Evolutionary conservation across 2,888 invertebrate genomes (phyloP).

Genomic region (Archips xylosteana): DNA sequence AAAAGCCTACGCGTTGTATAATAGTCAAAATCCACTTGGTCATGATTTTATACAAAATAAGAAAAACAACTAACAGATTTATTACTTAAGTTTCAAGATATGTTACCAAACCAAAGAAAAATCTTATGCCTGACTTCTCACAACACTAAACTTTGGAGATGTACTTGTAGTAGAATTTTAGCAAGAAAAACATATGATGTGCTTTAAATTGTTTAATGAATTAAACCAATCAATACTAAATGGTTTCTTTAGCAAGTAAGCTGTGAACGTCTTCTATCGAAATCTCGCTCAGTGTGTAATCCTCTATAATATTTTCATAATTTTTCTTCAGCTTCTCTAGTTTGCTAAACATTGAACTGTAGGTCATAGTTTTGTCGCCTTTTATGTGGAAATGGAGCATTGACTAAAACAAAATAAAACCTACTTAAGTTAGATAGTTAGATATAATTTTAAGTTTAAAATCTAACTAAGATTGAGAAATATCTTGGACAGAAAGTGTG

Average conservation of each 20-base stretch:
- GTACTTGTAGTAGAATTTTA: no score
- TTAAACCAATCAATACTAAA: neutral
- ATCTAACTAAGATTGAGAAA: neutral
- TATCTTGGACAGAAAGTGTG: no score
- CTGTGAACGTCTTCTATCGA: slow-evolving; percentile 36
- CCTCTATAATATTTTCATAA: slow-evolving; percentile 35
- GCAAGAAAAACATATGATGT: no score
- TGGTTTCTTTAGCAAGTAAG: neutral
- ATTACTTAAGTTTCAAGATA: no score
- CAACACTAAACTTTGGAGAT: neutral
- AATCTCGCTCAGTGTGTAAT: slow-evolving; percentile 40
- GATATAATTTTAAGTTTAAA: neutral
- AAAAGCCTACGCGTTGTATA: neutral
- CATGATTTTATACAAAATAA: neutral
- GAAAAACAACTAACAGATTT: neutral
- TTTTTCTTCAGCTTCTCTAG: slow-evolving; percentile 35
- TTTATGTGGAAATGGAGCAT: slow-evolving; percentile 42
- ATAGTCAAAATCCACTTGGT: slow-evolving; percentile 3
- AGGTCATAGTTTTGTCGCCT: slow-evolving; percentile 18
- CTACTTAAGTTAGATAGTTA: no score
- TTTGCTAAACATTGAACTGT: slow-evolving; percentile 40
- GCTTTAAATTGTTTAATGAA: neutral
- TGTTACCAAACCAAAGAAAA: neutral
- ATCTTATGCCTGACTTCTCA: neutral
- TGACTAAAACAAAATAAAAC: slow-evolving; percentile 34